A percentile compares a stretch with the other conserved stretches of the same genome.
phyloP scores from a whole-genome alignment of 2,888 invertebrate species.

The Athrips mouffetella region DNA sequence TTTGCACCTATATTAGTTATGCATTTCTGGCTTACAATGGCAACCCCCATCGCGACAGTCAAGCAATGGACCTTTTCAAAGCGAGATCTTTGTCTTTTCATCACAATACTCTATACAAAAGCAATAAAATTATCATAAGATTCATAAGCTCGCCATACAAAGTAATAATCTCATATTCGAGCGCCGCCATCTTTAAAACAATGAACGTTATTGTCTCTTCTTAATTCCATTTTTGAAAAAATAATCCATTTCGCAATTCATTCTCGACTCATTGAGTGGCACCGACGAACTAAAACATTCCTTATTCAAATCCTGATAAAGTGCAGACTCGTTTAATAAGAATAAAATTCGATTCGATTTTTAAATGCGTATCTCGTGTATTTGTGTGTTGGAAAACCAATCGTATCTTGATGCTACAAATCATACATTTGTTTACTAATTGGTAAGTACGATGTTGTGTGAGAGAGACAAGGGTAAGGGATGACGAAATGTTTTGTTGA shows the following conservation, averaged over 20 bases:
- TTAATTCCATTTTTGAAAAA: constrained; percentile 78
- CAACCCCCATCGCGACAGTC: not conserved
- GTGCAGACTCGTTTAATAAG: constrained; percentile 22
- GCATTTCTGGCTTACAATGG: too few species aligned
- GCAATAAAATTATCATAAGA: constrained; percentile 69
- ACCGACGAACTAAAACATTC: constrained; percentile 32
- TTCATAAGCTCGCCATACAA: constrained; percentile 40
- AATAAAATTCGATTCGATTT: not conserved
- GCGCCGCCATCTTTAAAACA: constrained; percentile 75
- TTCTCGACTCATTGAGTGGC: constrained; percentile 64
- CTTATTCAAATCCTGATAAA: constrained; percentile 33
- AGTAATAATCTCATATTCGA: constrained; percentile 71
- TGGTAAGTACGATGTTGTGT: constrained; percentile 54
- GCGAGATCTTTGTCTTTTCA: constrained; percentile 28
- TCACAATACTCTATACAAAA: constrained; percentile 25
- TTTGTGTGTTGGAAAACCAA: constrained; percentile 42
- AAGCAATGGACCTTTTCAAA: constrained; percentile 4
- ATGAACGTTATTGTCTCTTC: constrained; percentile 77
- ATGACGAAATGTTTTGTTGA: constrained; percentile 56
- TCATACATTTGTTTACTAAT: constrained; percentile 56
- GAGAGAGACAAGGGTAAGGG: constrained; percentile 49
- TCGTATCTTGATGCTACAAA: constrained; percentile 51
- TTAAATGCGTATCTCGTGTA: constrained; percentile 13
- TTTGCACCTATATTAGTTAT: too few species aligned
- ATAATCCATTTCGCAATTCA: constrained; percentile 77